A percentile compares a stretch with the other conserved stretches of the same genome.
Evolutionary conservation across 2,113 vertebrate species (phyloP).

Genomic region (Tupaia tana): DNA sequence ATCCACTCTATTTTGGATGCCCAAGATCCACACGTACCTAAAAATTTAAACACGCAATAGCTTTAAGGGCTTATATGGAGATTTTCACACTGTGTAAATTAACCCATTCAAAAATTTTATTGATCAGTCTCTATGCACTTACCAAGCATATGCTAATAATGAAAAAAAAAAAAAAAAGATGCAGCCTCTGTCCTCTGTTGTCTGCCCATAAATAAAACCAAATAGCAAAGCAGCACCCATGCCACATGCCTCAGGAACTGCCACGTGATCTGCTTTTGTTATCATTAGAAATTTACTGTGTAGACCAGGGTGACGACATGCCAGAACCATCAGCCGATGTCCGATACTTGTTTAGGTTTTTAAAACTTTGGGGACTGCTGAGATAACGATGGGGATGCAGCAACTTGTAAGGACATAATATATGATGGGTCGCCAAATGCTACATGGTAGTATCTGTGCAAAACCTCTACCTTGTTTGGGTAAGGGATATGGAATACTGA

Average conservation of each 20-base stretch:
- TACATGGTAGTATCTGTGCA: not conserved
- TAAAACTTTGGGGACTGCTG: not conserved
- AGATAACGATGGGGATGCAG: not conserved
- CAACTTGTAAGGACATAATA: not conserved
- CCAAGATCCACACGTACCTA: not conserved
- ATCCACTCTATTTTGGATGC: not conserved
- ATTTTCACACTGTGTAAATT: not conserved
- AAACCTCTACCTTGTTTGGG: constrained; percentile 90
- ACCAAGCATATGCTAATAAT: not conserved
- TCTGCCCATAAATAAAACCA: not conserved
- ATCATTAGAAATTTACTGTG: not conserved
- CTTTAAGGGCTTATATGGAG: not conserved
- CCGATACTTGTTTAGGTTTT: not conserved
- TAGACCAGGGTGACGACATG: not conserved
- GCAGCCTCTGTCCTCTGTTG: not conserved
- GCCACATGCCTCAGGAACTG: not conserved
- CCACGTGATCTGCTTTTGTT: not conserved
- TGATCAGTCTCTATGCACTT: not conserved
- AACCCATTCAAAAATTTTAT: not conserved
- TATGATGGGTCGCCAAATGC: not conserved
- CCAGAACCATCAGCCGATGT: not conserved
- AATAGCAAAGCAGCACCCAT: not conserved
- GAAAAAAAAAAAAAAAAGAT: not conserved
- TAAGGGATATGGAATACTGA: constrained; percentile 94
- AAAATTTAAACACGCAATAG: not conserved